Evolutionary conservation across 2,888 invertebrate species (phyloP).

Genomic region (Nemotelus nigrinus): DNA sequence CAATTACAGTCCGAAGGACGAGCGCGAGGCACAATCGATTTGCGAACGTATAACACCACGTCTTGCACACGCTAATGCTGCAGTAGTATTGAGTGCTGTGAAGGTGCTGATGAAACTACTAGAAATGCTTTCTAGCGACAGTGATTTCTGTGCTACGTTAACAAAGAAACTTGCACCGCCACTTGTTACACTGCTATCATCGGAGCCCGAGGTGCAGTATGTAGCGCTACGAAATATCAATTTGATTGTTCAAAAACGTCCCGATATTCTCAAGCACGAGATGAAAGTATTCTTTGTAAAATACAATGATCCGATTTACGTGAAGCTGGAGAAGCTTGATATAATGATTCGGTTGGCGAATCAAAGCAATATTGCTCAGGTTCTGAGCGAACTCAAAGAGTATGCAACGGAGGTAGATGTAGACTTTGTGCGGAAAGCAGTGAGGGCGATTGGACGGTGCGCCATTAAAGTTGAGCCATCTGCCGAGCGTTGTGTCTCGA

Average conservation of each 20-base stretch:
- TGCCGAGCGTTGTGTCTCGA: slow-evolving; percentile 98
- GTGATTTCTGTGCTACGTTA: slow-evolving; percentile 92
- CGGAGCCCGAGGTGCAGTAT: slow-evolving; percentile 99
- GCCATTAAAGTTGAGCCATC: slow-evolving; percentile 98
- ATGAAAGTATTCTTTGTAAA: slow-evolving; percentile 99
- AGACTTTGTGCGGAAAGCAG: slow-evolving; percentile 99
- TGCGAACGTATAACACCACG: slow-evolving; percentile 97
- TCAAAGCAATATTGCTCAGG: slow-evolving; percentile 97
- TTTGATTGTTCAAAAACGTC: slow-evolving; percentile 97
- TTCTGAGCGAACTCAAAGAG: slow-evolving; percentile 96
- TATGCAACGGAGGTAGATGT: slow-evolving; percentile 99
- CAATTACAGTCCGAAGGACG: slow-evolving; percentile 96
- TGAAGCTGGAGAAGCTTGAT: slow-evolving; percentile 97
- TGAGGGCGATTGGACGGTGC: slow-evolving; percentile 97
- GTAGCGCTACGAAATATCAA: slow-evolving; percentile 98
- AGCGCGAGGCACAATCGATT: slow-evolving; percentile 97
- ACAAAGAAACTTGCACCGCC: slow-evolving; percentile 99
- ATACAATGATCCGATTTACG: slow-evolving; percentile 99
- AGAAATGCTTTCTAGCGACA: slow-evolving; percentile 94
- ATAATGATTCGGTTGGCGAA: slow-evolving; percentile 99
- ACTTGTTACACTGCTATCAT: slow-evolving; percentile 94
- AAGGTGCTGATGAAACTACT: slow-evolving; percentile 98
- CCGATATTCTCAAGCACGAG: slow-evolving; percentile 98
- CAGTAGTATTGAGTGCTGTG: slow-evolving; percentile 97
- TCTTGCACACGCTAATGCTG: slow-evolving; percentile 98